Evolutionary conservation across 2,797 vertebrate genomes (phyloP), one percentile per base, ranked within the genome.

Genomic region (Tachyglossus aculeatus): DNA sequence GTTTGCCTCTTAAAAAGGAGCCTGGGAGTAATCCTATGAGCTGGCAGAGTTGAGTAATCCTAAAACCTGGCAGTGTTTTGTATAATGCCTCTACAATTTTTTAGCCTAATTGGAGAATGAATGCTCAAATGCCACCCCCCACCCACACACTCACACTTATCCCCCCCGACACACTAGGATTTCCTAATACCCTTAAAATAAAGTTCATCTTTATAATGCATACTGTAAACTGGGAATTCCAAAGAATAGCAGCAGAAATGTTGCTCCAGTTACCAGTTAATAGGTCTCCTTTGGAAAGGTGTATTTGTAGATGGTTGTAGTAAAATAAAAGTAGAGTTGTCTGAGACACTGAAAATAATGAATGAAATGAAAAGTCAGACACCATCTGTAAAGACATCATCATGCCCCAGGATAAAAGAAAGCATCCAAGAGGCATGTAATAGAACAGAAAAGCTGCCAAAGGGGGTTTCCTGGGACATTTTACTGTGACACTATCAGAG

Each of bases 241-340:
- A 58, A 77, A 59, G 6, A 41, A 43, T 72, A 72, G 61, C 33
- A 47, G 3, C 14, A 44, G 7, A 51, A 32, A 15, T 70, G 45
- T 36, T 53, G 48, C 37, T 51, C 45, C 38, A 64, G 54, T 65
- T 61, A 9, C 12, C 12, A 41, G 27, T 33, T 61, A 43, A 47
- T 52, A 33, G 67, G 24, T 19, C 9, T 43, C 15, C 43, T 21
- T 52, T 52, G 16, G 21, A 14, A 68, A 48, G 34, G 19, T 48
- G 44, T 36, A 72, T 9, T 55, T 61, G 15, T 39, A 56, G 40
- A 66, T 50, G 50, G 29, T 18, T 29, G 38, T 4, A 58, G 24
- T 11, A 67, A 56, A 71, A 7, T 11, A 29, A 74, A 18, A 48
- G 25, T 38, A 7, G 22, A 43, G 44, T 53, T 34, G 39, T 5